Conservation (phyloP, 2,888 invertebrate genomes). For the Cetonia aurata region DNA sequence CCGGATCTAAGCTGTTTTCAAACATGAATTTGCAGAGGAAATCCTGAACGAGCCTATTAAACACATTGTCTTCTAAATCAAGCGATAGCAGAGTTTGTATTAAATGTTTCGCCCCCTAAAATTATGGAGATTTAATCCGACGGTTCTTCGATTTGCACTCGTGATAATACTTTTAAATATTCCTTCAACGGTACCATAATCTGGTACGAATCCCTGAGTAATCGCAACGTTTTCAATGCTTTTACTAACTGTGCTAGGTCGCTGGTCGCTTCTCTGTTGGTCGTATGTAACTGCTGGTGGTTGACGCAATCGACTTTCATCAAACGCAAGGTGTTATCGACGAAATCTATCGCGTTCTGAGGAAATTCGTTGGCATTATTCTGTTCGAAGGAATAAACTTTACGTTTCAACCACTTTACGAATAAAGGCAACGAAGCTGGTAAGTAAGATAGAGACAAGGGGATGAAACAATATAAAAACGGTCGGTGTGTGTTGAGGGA, state of each 20-base stretch:
- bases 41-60: conserved; percentile 60
- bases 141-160: too few relatives aligned
- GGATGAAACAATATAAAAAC: conserved; percentile 59
- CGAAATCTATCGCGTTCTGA: conserved; percentile 55
- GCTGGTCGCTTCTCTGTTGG: conserved; percentile 38
- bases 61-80: conserved; percentile 55
- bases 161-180: conserved; percentile 53
- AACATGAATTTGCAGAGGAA: conserved; percentile 65
- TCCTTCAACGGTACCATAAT: conserved; percentile 55
- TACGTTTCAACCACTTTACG: conserved; percentile 57
- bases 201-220: conserved; percentile 54
- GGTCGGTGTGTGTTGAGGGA: conserved; percentile 47
- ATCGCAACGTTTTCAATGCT: conserved; percentile 51
- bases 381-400: conserved; percentile 56
- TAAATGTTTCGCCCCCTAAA: conserved; percentile 55
- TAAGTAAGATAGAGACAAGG: conserved; percentile 54
- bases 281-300: conserved; percentile 40
- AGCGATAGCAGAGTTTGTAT: conserved; percentile 55
- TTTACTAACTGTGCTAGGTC: conserved; percentile 39
- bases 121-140: conserved; percentile 1
- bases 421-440: conserved; percentile 55
- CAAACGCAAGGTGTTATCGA: conserved; percentile 53
- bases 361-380: conserved; percentile 59
- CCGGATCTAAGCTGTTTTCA: conserved; percentile 64
- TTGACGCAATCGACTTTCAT: conserved; percentile 54